These are phyloP conservation scores for Betta splendens DNA, from an alignment of 2,797 vertebrate genomes.

Conservation along the genomic window DNA sequence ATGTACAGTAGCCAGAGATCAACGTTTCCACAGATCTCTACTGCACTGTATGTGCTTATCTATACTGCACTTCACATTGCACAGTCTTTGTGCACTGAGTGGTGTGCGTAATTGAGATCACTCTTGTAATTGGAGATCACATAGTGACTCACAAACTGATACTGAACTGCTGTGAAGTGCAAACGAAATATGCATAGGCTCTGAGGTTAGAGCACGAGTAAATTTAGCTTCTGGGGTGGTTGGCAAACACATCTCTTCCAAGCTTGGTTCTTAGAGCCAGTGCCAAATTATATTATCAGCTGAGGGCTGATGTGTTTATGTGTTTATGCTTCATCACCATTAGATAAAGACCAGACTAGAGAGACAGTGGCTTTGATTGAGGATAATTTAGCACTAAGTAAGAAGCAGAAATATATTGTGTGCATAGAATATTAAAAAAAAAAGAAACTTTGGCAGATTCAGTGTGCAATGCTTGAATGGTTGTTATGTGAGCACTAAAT, in stretches of 20 bases:
- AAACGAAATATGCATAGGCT: constrained; percentile 57
- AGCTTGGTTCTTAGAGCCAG: constrained; percentile 38
- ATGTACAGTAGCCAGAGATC: neutral
- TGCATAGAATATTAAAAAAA: neutral
- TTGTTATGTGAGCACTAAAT: neutral
- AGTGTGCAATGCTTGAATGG: constrained; percentile 11
- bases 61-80: constrained; percentile 4
- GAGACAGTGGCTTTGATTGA: constrained; percentile 28
- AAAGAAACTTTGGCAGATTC: neutral
- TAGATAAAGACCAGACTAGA: constrained; percentile 44
- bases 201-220: constrained; percentile 54
- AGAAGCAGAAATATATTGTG: constrained; percentile 1
- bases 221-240: constrained; percentile 64
- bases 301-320: constrained; percentile 60
- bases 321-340: constrained; percentile 60
- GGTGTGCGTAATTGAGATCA: constrained; percentile 26
- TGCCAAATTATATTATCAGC: constrained; percentile 68
- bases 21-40: neutral
- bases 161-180: constrained; percentile 40
- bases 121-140: constrained; percentile 34
- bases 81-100: constrained; percentile 18
- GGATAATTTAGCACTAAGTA: constrained; percentile 7
- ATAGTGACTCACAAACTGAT: constrained; percentile 21
- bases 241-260: constrained; percentile 47
- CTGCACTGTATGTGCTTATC: neutral